Evolutionary conservation across 2,888 invertebrate genomes (phyloP).

Genomic region (Antheraea yamamai): DNA sequence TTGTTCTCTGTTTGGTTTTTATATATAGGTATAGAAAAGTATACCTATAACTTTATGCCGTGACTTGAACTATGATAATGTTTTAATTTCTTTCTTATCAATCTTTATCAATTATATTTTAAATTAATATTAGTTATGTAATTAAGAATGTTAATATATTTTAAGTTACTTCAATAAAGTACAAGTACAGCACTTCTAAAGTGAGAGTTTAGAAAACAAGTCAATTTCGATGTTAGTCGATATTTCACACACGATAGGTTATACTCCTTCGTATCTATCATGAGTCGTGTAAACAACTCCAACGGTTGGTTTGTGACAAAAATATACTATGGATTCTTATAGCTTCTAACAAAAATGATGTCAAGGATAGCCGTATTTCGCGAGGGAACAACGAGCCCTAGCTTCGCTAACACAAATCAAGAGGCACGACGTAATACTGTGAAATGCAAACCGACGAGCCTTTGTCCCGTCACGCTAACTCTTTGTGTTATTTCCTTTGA

Average conservation of each 20-base stretch:
- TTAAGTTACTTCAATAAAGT: too few species aligned
- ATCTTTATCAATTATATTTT: too few species aligned
- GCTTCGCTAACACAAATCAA: slow-evolving; percentile 59
- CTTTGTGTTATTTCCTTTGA: slow-evolving; percentile 48
- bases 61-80: too few species aligned
- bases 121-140: too few species aligned
- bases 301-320: slow-evolving; percentile 29
- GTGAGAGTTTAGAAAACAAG: not conserved
- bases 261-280: slow-evolving; percentile 19
- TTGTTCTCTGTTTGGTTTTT: too few species aligned
- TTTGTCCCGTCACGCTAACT: slow-evolving; percentile 59
- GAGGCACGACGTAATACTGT: slow-evolving; percentile 46
- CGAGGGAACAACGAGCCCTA: slow-evolving; percentile 44
- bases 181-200: not conserved
- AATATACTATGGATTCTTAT: slow-evolving; percentile 37
- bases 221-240: not conserved
- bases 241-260: not conserved
- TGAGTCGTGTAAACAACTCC: slow-evolving; percentile 28
- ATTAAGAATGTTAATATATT: too few species aligned
- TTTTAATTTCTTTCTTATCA: too few species aligned
- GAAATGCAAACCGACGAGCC: slow-evolving; percentile 45
- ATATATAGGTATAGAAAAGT: too few species aligned
- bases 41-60: too few species aligned
- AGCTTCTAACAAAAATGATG: slow-evolving; percentile 42
- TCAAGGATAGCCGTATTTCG: slow-evolving; percentile 47